A percentile compares a stretch with the other conserved stretches of the same genome.
These are phyloP conservation scores for Chromis chromis DNA, from an alignment of 2,797 vertebrate genomes.

Conservation along the genomic window DNA sequence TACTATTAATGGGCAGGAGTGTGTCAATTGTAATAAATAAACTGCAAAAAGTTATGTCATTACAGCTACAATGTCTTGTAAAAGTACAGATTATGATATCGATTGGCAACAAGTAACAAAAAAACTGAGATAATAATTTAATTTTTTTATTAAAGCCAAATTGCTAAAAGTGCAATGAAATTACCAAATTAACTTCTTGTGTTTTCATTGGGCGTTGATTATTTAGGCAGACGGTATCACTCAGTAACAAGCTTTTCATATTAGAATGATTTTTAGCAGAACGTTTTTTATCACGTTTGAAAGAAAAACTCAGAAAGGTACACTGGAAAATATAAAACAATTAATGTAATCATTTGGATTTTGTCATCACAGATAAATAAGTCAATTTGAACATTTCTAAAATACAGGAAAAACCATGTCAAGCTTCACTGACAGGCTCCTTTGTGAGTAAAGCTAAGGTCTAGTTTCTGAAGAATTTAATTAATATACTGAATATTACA, in stretches of 20 bases:
- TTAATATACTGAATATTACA: too few relatives aligned
- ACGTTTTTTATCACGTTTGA: background rate
- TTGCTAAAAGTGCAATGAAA: background rate
- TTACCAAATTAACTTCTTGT: background rate
- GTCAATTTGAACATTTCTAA: background rate
- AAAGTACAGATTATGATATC: background rate
- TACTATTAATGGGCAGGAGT: background rate
- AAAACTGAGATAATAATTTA: background rate
- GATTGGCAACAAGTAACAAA: background rate
- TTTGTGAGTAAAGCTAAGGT: too few relatives aligned
- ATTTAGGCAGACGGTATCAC: conserved; percentile 15
- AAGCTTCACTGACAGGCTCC: too few relatives aligned
- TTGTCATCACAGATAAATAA: background rate
- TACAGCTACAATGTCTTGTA: background rate
- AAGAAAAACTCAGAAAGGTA: too few relatives aligned
- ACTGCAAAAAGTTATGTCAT: background rate
- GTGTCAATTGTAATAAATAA: background rate
- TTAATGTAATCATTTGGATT: background rate
- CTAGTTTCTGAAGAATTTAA: too few relatives aligned
- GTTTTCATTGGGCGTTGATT: background rate
- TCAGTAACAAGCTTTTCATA: background rate
- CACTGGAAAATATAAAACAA: too few relatives aligned
- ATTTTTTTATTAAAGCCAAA: background rate
- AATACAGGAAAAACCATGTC: too few relatives aligned
- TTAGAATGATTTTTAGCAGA: background rate